Conservation (phyloP, 2,113 vertebrate genomes). For the Murina feae region DNA sequence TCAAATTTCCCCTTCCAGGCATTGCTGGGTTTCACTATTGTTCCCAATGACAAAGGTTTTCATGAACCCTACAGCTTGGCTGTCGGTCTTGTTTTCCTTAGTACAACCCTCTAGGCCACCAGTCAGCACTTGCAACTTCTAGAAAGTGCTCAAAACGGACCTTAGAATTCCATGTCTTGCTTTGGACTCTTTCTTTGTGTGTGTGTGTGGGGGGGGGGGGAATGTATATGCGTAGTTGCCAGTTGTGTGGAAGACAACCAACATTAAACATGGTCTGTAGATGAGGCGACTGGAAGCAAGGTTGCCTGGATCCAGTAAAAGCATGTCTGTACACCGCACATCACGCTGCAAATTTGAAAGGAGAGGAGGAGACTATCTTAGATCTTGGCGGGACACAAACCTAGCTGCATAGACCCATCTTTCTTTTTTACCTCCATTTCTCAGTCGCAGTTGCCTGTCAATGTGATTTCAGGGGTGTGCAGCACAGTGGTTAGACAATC, state of each 20-base stretch:
- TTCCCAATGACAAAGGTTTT: slow-evolving; percentile 86
- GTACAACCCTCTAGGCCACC: slow-evolving; percentile 84
- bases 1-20: slow-evolving; percentile 93
- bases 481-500: neutral
- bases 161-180: slow-evolving; percentile 64
- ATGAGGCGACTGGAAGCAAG: neutral
- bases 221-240: slow-evolving; percentile 65
- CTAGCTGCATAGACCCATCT: neutral
- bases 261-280: slow-evolving; percentile 68
- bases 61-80: slow-evolving; percentile 85
- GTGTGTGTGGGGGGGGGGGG: neutral
- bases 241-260: slow-evolving; percentile 62
- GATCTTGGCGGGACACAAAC: neutral
- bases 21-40: slow-evolving; percentile 87
- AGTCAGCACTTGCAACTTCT: slow-evolving; percentile 80
- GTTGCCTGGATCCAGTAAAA: neutral
- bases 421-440: neutral
- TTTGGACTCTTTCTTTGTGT: slow-evolving; percentile 39
- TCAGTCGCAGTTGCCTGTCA: neutral
- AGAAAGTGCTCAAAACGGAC: slow-evolving; percentile 83
- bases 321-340: neutral
- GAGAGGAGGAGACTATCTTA: neutral
- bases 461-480: neutral
- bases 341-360: neutral
- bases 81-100: slow-evolving; percentile 86